These are phyloP conservation scores for Galerucella calmariensis DNA, from an alignment of 2,888 invertebrate genomes.

Conservation along the genomic window DNA sequence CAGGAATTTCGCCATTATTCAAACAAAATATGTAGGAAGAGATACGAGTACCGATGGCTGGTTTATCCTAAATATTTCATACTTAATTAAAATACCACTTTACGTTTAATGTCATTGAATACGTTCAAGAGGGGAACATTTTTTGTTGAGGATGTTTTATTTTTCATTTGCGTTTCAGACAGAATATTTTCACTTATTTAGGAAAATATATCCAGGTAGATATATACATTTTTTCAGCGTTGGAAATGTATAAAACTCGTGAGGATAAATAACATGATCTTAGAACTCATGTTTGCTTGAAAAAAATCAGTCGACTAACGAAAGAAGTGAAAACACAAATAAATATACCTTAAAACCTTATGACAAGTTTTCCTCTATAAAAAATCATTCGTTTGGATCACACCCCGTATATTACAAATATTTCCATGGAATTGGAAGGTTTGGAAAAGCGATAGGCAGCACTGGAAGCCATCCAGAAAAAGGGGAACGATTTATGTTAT, in stretches of 20 bases:
- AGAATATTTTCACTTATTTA: no score
- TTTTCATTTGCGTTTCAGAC: background rate
- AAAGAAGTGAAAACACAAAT: no score
- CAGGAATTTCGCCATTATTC: conserved; percentile 54
- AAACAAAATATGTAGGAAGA: conserved; percentile 51
- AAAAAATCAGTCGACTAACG: background rate
- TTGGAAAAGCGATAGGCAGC: background rate
- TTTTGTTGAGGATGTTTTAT: background rate
- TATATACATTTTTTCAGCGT: background rate
- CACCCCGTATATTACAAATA: background rate
- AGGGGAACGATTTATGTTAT: background rate
- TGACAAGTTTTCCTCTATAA: no score
- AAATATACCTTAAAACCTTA: no score
- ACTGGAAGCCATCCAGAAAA: background rate
- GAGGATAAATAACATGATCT: background rate
- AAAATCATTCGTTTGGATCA: background rate
- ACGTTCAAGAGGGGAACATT: background rate
- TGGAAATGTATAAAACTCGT: no score
- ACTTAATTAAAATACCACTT: conserved; percentile 49
- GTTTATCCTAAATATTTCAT: conserved; percentile 48
- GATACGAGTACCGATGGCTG: conserved; percentile 47
- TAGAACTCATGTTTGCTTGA: background rate
- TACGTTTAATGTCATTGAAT: conserved; percentile 12
- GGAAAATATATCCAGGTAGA: background rate
- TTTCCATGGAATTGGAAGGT: background rate